Percentiles rank a stretch among this genome's conserved stretches.
Conservation (phyloP, 2,113 vertebrate genomes). For the Marmota monax region DNA sequence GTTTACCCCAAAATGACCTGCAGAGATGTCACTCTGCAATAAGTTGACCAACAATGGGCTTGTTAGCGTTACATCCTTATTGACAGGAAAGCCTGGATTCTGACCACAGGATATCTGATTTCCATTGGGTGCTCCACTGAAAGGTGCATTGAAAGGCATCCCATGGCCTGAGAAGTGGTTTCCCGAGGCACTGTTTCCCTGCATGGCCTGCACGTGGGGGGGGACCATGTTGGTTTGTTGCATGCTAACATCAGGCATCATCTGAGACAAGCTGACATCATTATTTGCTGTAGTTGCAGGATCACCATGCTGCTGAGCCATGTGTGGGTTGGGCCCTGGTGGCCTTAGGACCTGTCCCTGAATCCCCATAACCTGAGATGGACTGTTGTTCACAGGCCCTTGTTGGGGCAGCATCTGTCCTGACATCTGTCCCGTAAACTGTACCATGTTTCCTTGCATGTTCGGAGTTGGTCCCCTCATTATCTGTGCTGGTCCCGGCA, state of each 20-base stretch:
- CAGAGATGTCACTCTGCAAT: slow-evolving; percentile 98
- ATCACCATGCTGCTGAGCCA: slow-evolving; percentile 93
- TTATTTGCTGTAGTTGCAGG: slow-evolving; percentile 85
- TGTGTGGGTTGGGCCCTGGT: slow-evolving; percentile 89
- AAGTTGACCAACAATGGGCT: slow-evolving; percentile 98
- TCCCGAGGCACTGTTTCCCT: slow-evolving; percentile 89
- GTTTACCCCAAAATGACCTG: slow-evolving; percentile 97
- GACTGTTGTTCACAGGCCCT: slow-evolving; percentile 93
- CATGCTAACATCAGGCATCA: slow-evolving; percentile 96
- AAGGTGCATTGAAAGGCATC: slow-evolving; percentile 92
- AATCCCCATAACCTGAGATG: slow-evolving; percentile 95
- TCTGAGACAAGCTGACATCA: slow-evolving; percentile 92
- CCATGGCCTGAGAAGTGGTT: slow-evolving; percentile 95
- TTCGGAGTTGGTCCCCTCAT: slow-evolving; percentile 97
- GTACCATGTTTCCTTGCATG: slow-evolving; percentile 94
- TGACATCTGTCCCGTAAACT: slow-evolving; percentile 93
- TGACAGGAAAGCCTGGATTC: slow-evolving; percentile 93
- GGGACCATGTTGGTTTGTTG: slow-evolving; percentile 96
- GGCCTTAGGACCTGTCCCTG: slow-evolving; percentile 96
- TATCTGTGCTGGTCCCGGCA: slow-evolving; percentile 94
- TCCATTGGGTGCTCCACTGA: slow-evolving; percentile 88
- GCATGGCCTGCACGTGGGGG: slow-evolving; percentile 96
- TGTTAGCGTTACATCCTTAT: slow-evolving; percentile 98
- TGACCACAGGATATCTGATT: slow-evolving; percentile 96
- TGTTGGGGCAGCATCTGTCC: slow-evolving; percentile 94